Base-by-base conservation (phyloP, 92 coral and sea anemone species). In the Siderastrea siderea region DNA sequence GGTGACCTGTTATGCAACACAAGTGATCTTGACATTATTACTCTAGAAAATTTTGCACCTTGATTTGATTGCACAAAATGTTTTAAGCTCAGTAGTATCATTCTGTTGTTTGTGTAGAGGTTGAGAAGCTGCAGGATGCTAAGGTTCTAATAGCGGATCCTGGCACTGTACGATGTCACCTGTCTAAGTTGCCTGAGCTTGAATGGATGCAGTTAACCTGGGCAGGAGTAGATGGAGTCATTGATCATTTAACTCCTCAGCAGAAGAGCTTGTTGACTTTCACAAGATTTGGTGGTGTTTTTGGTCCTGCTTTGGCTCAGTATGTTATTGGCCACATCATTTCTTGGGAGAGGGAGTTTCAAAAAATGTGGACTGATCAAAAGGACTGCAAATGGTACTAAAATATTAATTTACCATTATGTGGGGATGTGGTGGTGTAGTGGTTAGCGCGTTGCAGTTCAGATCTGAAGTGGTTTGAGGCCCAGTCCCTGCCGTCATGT, bases 191-290 rank as follows among this genome's bases (percentile, higher is more conserved):
- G 7, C 93, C 94, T 46, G 81, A 92, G 59, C 90, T 97, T 57
- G 93, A 95, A 74, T 97, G 99, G 99, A 65, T 97, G n/a, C 99
- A 97, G 90, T 64, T 92, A 53, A 95, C 99, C 13, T 92, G 70
- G 84, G 99, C 98, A 7, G 99, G 99, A 45, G 86, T 94, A 38
- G 96, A 97, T 71, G 67, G 14, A 8, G 74, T 91, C 43, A 77
- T 82, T 60, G 66, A 93, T 62, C 44, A 69, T 70, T 53, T 95
- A 43, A 86, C 84, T 4, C 92, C 75, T 48, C 89, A 86, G 7
- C 89, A 86, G 38, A 83, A 80, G 47, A 91, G 93, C 47, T 74
- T 94, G 6, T 94, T 87, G 68, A 66, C 77, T 43, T 60, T 97
- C n/a, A 92, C 99, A 44, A 93, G 96, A 57, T 88, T 89, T 83